Base-by-base conservation (phyloP, 2,888 invertebrate genomes). In the Melinaea menophilus region DNA sequence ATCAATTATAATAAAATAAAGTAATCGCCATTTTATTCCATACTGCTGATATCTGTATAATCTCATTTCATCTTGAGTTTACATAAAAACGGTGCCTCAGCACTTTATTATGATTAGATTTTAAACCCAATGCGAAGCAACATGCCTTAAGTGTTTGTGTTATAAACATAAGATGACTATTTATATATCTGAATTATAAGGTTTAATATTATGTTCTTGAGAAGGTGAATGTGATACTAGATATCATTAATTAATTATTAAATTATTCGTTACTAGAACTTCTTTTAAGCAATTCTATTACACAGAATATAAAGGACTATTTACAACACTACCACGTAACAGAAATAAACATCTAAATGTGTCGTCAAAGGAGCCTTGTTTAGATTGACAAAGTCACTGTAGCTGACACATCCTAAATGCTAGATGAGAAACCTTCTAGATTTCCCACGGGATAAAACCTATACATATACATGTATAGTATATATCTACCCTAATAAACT, bases 51-150 rank as follows among this genome's bases (percentile, higher is more conserved):
- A 47, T 55, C 47, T 13, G 22, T 57, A 60, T 58, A 61, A 63
- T 51, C 55, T 55, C 63, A 63, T 63, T 61, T 59, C 56, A 34
- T 61, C 61, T 59, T 47, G 57, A 41, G 59, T 57, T 61, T 46
- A 37, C 59, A 61, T 59, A 63, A 61, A 57, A 55, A 56, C 59
- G 41, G 37, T 47, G 54, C 54, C 57, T 59, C 54, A 12, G 33
- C 13, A 45, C 7, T 55, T 66, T 66, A 66, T 63, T 66, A 63
- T 63, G 61, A 63, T 66, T 66, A 31, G 31, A 31, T n/a, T 31
- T 51, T 2, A 51, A 31, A 7, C 31, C 41, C 51, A 51, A 31
- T 51, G 3, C 31, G 9, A 1, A n/a, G 3, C 22, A 22, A 22
- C 22, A 22, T 22, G 22, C 22, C 22, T 22, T 22, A 22, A 22